These are phyloP conservation scores for Pterois miles DNA, from an alignment of 2,797 vertebrate species.

Conservation along the genomic window DNA sequence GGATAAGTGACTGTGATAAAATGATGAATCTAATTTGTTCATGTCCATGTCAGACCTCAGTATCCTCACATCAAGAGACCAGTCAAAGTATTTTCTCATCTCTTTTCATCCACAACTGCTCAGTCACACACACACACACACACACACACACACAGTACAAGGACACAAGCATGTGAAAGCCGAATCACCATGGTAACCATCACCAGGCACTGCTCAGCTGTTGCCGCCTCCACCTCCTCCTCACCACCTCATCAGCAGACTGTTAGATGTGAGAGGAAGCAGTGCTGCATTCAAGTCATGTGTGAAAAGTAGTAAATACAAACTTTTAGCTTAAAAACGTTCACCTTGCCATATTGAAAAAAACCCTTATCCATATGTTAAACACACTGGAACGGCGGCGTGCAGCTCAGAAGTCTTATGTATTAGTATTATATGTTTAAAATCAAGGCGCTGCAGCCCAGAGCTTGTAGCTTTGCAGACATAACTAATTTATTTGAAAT, in stretches of 20 bases:
- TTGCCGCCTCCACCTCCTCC: slow-evolving; percentile 63
- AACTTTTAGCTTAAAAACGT: not conserved
- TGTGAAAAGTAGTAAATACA: not conserved
- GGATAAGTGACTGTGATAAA: not conserved
- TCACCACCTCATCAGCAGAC: slow-evolving; percentile 53
- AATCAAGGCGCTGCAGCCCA: too few species aligned
- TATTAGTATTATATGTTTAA: not conserved
- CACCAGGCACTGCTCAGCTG: slow-evolving; percentile 70
- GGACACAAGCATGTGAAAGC: slow-evolving; percentile 68
- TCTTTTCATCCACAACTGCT: not conserved
- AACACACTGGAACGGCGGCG: not conserved
- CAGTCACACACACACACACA: not conserved
- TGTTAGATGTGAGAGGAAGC: slow-evolving; percentile 34
- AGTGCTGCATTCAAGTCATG: not conserved
- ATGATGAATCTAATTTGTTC: not conserved
- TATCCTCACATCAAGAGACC: not conserved
- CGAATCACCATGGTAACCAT: slow-evolving; percentile 76
- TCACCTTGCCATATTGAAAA: not conserved
- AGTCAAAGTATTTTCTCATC: not conserved
- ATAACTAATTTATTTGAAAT: too few species aligned
- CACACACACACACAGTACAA: slow-evolving; percentile 15
- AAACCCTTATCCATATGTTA: not conserved
- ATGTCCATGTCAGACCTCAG: not conserved
- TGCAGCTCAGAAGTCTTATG: too few species aligned
- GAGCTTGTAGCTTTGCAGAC: too few species aligned